Conservation (phyloP, 2,888 invertebrate genomes). For the Napeogenes inachia region DNA sequence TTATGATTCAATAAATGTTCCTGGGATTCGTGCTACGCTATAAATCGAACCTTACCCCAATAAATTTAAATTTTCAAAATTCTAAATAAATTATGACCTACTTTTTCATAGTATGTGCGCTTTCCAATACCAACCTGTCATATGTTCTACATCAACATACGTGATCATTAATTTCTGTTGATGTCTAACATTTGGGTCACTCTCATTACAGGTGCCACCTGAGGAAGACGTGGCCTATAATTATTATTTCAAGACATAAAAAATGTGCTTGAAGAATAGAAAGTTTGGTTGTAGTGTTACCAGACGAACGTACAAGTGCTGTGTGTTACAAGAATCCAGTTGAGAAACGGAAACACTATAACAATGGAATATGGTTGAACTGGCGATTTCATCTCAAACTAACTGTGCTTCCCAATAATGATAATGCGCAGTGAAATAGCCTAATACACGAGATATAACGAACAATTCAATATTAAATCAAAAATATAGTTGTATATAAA, state of each 20-base stretch:
- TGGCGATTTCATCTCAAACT: conserved; percentile 38
- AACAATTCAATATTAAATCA: conserved; percentile 35
- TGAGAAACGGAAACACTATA: conserved; percentile 61
- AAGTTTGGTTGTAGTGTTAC: conserved; percentile 50
- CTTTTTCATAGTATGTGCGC: conserved; percentile 40
- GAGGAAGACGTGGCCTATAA: conserved; percentile 50
- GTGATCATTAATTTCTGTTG: conserved; percentile 37
- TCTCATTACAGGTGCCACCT: conserved; percentile 55
- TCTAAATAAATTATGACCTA: too few species aligned
- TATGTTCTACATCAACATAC: conserved; percentile 48
- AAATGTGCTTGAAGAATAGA: conserved; percentile 71
- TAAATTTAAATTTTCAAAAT: conserved; percentile 6
- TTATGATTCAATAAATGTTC: conserved; percentile 24
- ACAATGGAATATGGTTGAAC: conserved; percentile 77
- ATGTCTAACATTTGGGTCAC: conserved; percentile 40
- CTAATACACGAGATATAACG: conserved; percentile 38
- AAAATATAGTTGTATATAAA: conserved; percentile 37
- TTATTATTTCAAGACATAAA: conserved; percentile 56
- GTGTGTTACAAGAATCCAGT: conserved; percentile 53
- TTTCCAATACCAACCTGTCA: conserved; percentile 50
- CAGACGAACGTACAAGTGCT: conserved; percentile 68
- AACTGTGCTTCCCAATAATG: conserved; percentile 68
- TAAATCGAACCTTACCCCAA: conserved; percentile 20
- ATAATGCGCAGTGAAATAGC: conserved; percentile 55
- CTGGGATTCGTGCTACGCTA: conserved; percentile 16